Percentiles rank a stretch among this genome's conserved stretches.
phyloP scores from a whole-genome alignment of 2,888 invertebrate species.

The Tetragnatha montana region DNA sequence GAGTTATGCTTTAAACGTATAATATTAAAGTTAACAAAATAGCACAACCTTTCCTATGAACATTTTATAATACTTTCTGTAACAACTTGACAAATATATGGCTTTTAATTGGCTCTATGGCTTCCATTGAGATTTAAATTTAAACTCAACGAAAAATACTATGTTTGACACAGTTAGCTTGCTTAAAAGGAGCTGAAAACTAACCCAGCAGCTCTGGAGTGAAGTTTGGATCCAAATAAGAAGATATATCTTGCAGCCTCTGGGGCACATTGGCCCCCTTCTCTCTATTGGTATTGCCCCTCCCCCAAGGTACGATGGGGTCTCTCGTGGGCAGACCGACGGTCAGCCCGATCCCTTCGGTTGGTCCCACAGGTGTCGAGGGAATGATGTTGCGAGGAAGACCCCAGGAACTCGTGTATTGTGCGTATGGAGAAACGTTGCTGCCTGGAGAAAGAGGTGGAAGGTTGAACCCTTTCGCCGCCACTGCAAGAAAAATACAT shows the following conservation, averaged over 20 bases:
- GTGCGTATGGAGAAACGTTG: constrained; percentile 66
- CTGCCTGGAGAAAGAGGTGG: constrained; percentile 39
- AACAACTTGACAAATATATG: no score
- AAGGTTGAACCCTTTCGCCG: constrained; percentile 65
- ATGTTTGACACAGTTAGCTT: no score
- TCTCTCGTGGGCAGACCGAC: constrained; percentile 59
- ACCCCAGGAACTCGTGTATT: constrained; percentile 67
- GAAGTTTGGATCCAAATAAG: constrained; percentile 68
- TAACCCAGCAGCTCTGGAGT: constrained; percentile 66
- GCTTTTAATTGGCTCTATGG: no score
- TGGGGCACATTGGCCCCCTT: constrained; percentile 58
- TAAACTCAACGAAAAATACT: no score
- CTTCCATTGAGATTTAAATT: no score
- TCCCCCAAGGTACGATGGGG: constrained; percentile 65
- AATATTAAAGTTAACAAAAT: no score
- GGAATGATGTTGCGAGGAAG: constrained; percentile 66
- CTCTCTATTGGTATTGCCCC: constrained; percentile 51
- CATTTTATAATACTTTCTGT: no score
- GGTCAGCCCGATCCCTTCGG: constrained; percentile 51
- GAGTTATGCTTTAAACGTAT: no score
- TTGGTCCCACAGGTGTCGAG: constrained; percentile 65
- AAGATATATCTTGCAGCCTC: constrained; percentile 65
- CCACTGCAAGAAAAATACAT: constrained; percentile 19
- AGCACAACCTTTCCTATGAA: no score
- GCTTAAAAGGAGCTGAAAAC: no score